Evolutionary conservation across 37 sponge, comb jelly and placozoan species (phyloP).

Genomic region (Amphimedon queenslandica): DNA sequence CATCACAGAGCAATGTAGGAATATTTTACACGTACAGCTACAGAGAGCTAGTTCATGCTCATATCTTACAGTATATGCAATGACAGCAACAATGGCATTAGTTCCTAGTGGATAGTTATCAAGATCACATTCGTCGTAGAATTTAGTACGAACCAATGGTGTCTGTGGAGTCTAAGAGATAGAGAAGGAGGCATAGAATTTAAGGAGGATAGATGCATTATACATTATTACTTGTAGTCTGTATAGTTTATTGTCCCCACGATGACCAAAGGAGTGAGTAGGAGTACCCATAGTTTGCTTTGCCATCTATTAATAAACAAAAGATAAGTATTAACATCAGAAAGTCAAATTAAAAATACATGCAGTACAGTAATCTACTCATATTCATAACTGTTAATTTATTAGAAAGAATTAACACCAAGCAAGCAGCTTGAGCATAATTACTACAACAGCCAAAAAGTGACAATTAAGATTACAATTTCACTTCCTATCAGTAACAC

Average conservation of each 20-base stretch:
- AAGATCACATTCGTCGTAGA: constrained; percentile 60
- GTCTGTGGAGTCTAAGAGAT: constrained; percentile 81
- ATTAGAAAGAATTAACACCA: too few relatives aligned
- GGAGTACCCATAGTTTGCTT: constrained; percentile 99
- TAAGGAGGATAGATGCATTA: neutral
- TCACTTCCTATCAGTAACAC: too few relatives aligned
- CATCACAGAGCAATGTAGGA: too few relatives aligned
- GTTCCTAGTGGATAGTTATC: constrained; percentile 94
- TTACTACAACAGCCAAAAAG: too few relatives aligned
- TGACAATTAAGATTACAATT: too few relatives aligned
- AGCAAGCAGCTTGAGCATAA: too few relatives aligned
- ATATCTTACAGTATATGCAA: constrained; percentile 83
- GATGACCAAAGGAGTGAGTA: constrained; percentile 67
- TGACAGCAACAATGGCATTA: constrained; percentile 94
- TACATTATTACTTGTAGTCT: constrained; percentile 69
- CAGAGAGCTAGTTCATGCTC: neutral
- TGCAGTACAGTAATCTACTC: too few relatives aligned
- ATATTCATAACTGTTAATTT: too few relatives aligned
- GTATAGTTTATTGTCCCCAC: constrained; percentile 89
- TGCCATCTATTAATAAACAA: constrained; percentile 84
- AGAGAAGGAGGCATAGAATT: neutral
- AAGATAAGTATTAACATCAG: neutral
- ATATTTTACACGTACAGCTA: too few relatives aligned
- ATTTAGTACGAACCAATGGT: constrained; percentile 76
- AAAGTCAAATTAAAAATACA: too few relatives aligned